Evolutionary conservation across 2,888 invertebrate species (phyloP).

Genomic region (Leucania comma): DNA sequence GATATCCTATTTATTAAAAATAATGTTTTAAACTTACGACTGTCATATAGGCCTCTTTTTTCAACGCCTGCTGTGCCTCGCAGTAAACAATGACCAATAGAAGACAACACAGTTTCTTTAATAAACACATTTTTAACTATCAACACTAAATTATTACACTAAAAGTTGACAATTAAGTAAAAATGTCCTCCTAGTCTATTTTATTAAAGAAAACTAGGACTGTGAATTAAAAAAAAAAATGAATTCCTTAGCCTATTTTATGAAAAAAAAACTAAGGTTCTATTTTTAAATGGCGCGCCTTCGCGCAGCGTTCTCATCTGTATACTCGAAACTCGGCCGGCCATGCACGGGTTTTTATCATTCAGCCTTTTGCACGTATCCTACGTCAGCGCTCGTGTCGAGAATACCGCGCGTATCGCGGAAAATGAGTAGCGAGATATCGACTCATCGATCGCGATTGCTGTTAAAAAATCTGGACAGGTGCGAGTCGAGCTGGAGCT

Average conservation of each 20-base stretch:
- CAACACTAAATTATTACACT: slow-evolving; percentile 13
- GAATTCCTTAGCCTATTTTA: slow-evolving; percentile 29
- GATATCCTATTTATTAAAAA: neutral
- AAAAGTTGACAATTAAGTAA: slow-evolving; percentile 6
- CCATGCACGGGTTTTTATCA: slow-evolving; percentile 63
- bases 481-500: neutral
- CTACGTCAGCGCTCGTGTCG: slow-evolving; percentile 54
- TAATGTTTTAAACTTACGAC: slow-evolving; percentile 53
- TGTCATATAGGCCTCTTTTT: slow-evolving; percentile 57
- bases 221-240: slow-evolving; percentile 1
- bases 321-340: slow-evolving; percentile 53
- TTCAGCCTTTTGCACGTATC: slow-evolving; percentile 59
- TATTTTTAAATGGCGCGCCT: slow-evolving; percentile 47
- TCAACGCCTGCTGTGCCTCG: slow-evolving; percentile 46
- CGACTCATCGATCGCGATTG: slow-evolving; percentile 18
- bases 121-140: slow-evolving; percentile 47
- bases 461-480: neutral
- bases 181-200: slow-evolving; percentile 12
- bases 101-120: slow-evolving; percentile 49
- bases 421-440: slow-evolving; percentile 36
- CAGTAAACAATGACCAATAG: slow-evolving; percentile 46
- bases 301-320: slow-evolving; percentile 38
- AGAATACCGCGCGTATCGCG: slow-evolving; percentile 48
- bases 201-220: slow-evolving; percentile 24
- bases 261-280: slow-evolving; percentile 35